Evolutionary conservation across 2,797 vertebrate species (phyloP).

Genomic region (Muraenolepis orangiensis): DNA sequence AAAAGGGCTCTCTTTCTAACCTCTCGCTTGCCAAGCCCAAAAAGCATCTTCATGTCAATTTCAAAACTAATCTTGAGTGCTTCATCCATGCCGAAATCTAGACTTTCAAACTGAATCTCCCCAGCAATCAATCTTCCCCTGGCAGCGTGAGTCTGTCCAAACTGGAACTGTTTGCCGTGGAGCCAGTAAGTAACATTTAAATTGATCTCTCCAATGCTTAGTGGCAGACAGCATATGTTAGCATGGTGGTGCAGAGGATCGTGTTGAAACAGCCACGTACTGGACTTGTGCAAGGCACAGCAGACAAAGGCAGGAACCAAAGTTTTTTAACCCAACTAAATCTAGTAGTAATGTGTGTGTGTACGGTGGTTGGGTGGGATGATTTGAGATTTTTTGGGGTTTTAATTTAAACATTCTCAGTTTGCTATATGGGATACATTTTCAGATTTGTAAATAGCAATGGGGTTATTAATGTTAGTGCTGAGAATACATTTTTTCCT

Average conservation of each 20-base stretch:
- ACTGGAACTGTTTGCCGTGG: constrained; percentile 46
- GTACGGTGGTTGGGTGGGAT: not conserved
- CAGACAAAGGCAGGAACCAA: constrained; percentile 36
- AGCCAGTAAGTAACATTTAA: constrained; percentile 61
- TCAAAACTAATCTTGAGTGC: constrained; percentile 64
- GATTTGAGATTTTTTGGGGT: not conserved
- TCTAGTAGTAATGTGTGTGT: not conserved
- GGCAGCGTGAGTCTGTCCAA: constrained; percentile 59
- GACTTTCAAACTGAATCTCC: constrained; percentile 67
- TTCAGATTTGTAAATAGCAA: not conserved
- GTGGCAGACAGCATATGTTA: constrained; percentile 65
- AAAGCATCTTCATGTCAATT: constrained; percentile 65
- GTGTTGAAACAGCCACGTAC: constrained; percentile 33
- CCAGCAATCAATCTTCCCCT: constrained; percentile 69
- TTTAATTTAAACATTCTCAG: not conserved
- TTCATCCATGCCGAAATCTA: constrained; percentile 60
- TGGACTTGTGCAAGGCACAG: constrained; percentile 21
- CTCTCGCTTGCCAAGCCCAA: constrained; percentile 52
- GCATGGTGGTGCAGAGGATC: constrained; percentile 51
- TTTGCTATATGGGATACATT: not conserved
- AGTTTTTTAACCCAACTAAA: constrained; percentile 33
- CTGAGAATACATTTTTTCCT: not conserved
- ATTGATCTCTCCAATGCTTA: constrained; percentile 64
- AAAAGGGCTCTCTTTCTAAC: constrained; percentile 49
- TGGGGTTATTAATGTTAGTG: not conserved